Base-by-base conservation (phyloP, 2,888 invertebrate species). In the Biston betularia region DNA sequence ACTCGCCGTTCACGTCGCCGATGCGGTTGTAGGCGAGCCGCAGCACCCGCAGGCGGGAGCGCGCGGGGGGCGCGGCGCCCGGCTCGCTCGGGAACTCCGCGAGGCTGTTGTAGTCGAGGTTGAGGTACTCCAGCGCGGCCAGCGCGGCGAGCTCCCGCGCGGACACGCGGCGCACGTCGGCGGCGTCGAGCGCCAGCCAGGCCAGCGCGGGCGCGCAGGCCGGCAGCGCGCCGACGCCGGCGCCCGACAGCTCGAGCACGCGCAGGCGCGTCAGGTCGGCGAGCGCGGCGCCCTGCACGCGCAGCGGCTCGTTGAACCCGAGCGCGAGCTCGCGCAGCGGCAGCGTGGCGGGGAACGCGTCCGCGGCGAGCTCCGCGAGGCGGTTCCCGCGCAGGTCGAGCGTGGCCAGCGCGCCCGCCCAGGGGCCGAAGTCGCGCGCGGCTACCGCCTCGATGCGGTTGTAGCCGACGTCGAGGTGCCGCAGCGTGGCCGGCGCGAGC, bases 121-220 rank as follows among this genome's bases (percentile, higher is more conserved):
- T 97, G 34, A 98, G 93, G 86, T 97, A 97, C 78, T 96, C 96
- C 56, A 97, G 84, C 65, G 95, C 95, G 1, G 94, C 93, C 79
- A 96, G 94, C 44, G 95, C 94, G 63, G 95, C 95, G 52, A 97
- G 94, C 1, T 96, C 95, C n/a, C 95, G 94, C 4, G 95, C 94
- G 1, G 96, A 94, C 38, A 89, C 75, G 60, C 76, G 73, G 58
- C 84, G 95, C 70, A 98, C 95, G 78, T 97, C 96, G 80, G 97
- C 97, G 86, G 97, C 97, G 84, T 98, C 98, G 75, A 97, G 85
- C 0, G 97, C 96, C 55, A 98, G 92, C 97, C 97, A 97, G 69
- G 96, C 94, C 0, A 98, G 90, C 59, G 95, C 95, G 90, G 2
- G 95, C 95, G 65, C 94, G 94, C 95, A 95, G 48, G 95, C 94